Conservation (phyloP, 2,888 invertebrate genomes). For the Eutolmus rufibarbis region DNA sequence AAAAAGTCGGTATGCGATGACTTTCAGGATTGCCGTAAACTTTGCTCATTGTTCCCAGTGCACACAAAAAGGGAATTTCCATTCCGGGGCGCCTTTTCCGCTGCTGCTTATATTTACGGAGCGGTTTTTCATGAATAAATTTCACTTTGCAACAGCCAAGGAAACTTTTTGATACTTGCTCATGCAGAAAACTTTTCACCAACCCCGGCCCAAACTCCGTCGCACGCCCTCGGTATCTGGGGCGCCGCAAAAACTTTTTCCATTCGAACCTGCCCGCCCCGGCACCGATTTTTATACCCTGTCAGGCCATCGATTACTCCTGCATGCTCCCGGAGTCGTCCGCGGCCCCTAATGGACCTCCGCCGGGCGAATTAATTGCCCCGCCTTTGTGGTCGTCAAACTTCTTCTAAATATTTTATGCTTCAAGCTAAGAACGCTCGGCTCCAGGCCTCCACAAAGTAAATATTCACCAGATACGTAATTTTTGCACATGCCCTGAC, state of each 20-base stretch:
- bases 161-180: conserved; percentile 38
- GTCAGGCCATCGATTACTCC: conserved; percentile 10
- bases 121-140: conserved; percentile 39
- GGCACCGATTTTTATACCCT: neutral
- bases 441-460: neutral
- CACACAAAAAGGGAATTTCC: conserved; percentile 30
- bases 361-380: neutral
- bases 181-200: conserved; percentile 33
- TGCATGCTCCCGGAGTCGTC: neutral
- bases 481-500: neutral
- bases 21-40: conserved; percentile 31
- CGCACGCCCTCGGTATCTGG: neutral
- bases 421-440: neutral
- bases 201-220: neutral
- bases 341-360: neutral
- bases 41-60: conserved; percentile 25
- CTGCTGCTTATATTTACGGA: conserved; percentile 30
- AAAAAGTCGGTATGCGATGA: conserved; percentile 27
- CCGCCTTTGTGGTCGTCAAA: neutral
- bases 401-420: neutral
- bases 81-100: neutral
- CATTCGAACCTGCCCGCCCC: neutral
- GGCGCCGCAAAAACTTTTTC: conserved; percentile 19
- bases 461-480: neutral
- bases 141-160: conserved; percentile 36